Evolutionary conservation across 2,888 invertebrate species (phyloP), one percentile per base, ranked within the genome.

Genomic region (Gnatocerus cornutus): DNA sequence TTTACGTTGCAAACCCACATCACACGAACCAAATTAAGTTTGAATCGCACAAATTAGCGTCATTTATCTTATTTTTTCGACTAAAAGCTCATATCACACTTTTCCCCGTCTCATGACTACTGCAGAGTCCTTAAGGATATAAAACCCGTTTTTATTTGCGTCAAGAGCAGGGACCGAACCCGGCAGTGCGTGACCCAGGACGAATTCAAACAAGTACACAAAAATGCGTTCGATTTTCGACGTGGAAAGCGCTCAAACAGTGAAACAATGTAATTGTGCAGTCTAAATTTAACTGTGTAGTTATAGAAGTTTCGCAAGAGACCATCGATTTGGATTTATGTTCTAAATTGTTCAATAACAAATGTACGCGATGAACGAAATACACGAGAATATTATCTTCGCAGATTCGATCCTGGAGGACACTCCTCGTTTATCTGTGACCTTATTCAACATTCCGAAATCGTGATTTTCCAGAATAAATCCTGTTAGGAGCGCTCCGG

Each of bases 391-490:
- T 10, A 10, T 41, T 41, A 41, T 41, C 41, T 13, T n/a, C 41
- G 37, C 21, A 21, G 21, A 1, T 21, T 7, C 37, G 37, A 37
- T 37, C 37, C 37, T n/a, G 37, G n/a, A 41, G 33, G 14, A 12
- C 12, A 12, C 14, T 53, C 13, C 59, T 30, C 30, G 45, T 30
- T 45, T 45, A 59, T 46, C 59, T 30, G 12, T 16, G 29, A 59
- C 29, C 27, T 45, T 59, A 59, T 46, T 46, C 46, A 45, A 45
- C 59, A 59, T 59, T 43, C n/a, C 13, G 56, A 59, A 45, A 30
- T 59, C 59, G 59, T 59, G 59, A 59, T 59, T 59, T 30, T 29
- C 7, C 46, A 5, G 45, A 59, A 59, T 59, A 45, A 59, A 59
- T 59, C 59, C 59, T 45, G 43, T 59, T 59, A 45, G 45, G 29